These are phyloP conservation scores for Marasmarcha lunaedactyla DNA, from an alignment of 2,888 invertebrate species.

Conservation along the genomic window DNA sequence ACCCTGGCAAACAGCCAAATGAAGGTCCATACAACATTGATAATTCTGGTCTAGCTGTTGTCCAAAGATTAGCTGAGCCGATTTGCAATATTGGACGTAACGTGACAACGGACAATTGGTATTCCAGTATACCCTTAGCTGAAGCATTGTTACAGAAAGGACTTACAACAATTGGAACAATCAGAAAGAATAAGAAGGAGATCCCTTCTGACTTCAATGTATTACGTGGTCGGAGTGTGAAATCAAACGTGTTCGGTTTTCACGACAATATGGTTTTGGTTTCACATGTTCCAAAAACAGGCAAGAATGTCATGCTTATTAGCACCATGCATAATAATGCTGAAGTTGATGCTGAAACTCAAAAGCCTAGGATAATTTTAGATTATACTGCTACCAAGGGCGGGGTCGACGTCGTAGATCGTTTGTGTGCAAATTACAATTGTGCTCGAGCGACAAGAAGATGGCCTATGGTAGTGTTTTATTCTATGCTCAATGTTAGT, in stretches of 20 bases:
- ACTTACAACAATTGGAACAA: too few relatives aligned
- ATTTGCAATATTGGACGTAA: constrained; percentile 8
- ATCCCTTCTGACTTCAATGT: too few relatives aligned
- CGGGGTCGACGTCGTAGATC: constrained; percentile 17
- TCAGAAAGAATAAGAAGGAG: too few relatives aligned
- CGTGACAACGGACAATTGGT: constrained; percentile 9
- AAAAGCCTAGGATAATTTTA: constrained; percentile 12
- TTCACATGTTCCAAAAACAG: not conserved
- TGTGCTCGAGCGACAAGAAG: constrained; percentile 13
- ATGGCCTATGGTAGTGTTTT: constrained; percentile 15
- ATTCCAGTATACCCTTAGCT: too few relatives aligned
- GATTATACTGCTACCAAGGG: constrained; percentile 19
- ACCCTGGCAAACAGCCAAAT: constrained; percentile 14
- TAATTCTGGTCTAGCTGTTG: constrained; percentile 12
- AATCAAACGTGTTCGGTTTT: not conserved
- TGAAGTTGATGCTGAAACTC: not conserved
- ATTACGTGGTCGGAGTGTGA: not conserved
- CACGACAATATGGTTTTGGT: too few relatives aligned
- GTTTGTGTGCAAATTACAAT: constrained; percentile 16
- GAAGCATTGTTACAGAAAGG: too few relatives aligned
- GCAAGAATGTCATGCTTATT: constrained; percentile 2
- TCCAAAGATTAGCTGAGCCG: constrained; percentile 10
- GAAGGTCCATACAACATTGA: constrained; percentile 9
- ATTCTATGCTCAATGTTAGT: constrained; percentile 14
- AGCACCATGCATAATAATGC: not conserved